Evolutionary conservation across 2,888 invertebrate species (phyloP).

Genomic region (Drosophila kambysellisi): DNA sequence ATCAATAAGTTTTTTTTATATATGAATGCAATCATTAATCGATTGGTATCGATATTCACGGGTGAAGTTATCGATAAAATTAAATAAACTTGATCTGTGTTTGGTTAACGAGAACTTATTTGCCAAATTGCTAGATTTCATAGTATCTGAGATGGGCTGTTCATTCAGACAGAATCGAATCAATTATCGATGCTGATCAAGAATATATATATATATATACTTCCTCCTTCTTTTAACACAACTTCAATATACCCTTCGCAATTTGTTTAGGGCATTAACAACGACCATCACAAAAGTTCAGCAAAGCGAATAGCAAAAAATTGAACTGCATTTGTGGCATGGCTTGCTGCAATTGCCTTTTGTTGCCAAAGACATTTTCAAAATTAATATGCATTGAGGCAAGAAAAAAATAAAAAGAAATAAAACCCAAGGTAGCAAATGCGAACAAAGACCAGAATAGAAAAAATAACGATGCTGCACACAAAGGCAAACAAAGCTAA

Average conservation of each 20-base stretch:
- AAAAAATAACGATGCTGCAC: not conserved
- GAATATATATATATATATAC: not conserved
- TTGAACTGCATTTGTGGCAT: slow-evolving; percentile 68
- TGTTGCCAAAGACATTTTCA: slow-evolving; percentile 71
- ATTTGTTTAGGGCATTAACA: not conserved
- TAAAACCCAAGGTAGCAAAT: slow-evolving; percentile 8
- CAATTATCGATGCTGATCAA: not conserved
- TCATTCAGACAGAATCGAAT: not conserved
- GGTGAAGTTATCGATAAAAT: too few relatives aligned
- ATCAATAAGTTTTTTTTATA: too few relatives aligned
- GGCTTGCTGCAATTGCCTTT: slow-evolving; percentile 63
- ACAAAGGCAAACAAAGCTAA: slow-evolving; percentile 28
- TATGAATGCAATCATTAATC: too few relatives aligned
- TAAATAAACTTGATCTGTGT: not conserved
- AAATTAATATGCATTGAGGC: slow-evolving; percentile 71
- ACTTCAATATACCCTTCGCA: not conserved
- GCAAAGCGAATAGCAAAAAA: slow-evolving; percentile 52
- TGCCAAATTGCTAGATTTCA: not conserved
- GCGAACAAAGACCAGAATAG: slow-evolving; percentile 22
- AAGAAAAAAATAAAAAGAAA: slow-evolving; percentile 16
- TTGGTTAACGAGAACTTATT: not conserved
- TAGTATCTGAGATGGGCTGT: not conserved
- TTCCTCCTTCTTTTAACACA: not conserved
- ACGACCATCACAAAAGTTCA: slow-evolving; percentile 49
- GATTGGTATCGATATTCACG: too few relatives aligned